These are phyloP conservation scores for Nebria ingens DNA, from an alignment of 1,140 invertebrate genomes.

Conservation along the genomic window DNA sequence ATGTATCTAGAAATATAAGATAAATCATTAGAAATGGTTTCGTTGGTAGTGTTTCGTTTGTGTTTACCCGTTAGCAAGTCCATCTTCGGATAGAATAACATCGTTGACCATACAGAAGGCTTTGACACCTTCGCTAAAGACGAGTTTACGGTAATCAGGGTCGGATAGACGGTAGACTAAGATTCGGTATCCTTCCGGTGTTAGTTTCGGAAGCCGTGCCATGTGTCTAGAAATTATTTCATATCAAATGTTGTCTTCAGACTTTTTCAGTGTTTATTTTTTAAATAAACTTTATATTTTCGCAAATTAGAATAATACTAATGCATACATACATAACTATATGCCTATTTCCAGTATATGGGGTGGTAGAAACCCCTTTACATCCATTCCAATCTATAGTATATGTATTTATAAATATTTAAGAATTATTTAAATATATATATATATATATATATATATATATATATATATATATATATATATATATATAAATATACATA, in stretches of 20 bases:
- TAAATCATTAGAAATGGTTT: too few relatives aligned
- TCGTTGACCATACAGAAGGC: conserved; percentile 57
- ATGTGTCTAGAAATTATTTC: conserved; percentile 38
- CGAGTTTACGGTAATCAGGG: conserved; percentile 45
- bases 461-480: too few relatives aligned
- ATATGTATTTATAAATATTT: background rate
- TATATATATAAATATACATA: too few relatives aligned
- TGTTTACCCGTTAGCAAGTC: conserved; percentile 42
- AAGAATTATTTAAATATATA: background rate
- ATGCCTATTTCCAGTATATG: too few relatives aligned
- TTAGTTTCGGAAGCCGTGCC: conserved; percentile 37
- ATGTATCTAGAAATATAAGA: too few relatives aligned
- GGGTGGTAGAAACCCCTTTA: too few relatives aligned
- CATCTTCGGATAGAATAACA: conserved; percentile 47
- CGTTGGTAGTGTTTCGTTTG: too few relatives aligned
- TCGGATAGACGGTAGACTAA: conserved; percentile 42
- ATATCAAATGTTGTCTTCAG: background rate
- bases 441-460: too few relatives aligned
- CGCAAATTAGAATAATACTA: background rate
- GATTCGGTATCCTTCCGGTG: conserved; percentile 43
- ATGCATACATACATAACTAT: too few relatives aligned
- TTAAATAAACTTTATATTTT: background rate
- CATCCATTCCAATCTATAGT: too few relatives aligned
- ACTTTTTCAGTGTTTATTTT: background rate
- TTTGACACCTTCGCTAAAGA: conserved; percentile 46